Percentiles rank a stretch among this genome's conserved stretches.
Evolutionary conservation across 64 coral and sea anemone species (phyloP).

Genomic region (Dendronephthya gigantea): DNA sequence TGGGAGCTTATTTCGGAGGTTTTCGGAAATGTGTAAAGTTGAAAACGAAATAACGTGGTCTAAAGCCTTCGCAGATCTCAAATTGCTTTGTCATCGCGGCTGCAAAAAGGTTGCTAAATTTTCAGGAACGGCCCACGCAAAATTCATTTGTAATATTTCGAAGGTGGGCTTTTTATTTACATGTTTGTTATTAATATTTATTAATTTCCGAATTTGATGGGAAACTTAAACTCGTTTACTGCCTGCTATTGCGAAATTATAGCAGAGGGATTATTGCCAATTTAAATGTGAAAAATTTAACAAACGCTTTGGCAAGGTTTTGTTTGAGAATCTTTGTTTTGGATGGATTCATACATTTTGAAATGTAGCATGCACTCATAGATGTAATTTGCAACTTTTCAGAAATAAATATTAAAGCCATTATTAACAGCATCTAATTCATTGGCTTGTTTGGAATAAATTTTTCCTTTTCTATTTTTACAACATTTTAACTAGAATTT

Average conservation of each 20-base stretch:
- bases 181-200: background rate
- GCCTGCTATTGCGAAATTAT: background rate
- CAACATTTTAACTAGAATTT: background rate
- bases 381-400: background rate
- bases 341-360: too few species aligned
- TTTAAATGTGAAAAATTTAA: background rate
- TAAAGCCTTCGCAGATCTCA: background rate
- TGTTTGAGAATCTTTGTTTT: background rate
- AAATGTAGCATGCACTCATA: too few species aligned
- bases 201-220: background rate
- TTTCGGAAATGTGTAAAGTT: background rate
- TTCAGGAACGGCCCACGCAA: background rate
- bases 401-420: background rate
- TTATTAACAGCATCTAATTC: background rate
- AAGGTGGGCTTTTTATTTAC: background rate
- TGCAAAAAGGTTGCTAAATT: background rate
- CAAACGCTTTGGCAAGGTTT: background rate
- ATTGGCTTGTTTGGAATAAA: background rate
- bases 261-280: background rate
- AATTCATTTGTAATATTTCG: background rate
- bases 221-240: background rate
- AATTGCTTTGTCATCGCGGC: background rate
- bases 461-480: background rate
- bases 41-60: background rate
- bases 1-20: background rate